A percentile compares a stretch with the other conserved stretches of the same genome.
Evolutionary conservation across 2,113 vertebrate species (phyloP).

Genomic region (Ammodytes dubius): DNA sequence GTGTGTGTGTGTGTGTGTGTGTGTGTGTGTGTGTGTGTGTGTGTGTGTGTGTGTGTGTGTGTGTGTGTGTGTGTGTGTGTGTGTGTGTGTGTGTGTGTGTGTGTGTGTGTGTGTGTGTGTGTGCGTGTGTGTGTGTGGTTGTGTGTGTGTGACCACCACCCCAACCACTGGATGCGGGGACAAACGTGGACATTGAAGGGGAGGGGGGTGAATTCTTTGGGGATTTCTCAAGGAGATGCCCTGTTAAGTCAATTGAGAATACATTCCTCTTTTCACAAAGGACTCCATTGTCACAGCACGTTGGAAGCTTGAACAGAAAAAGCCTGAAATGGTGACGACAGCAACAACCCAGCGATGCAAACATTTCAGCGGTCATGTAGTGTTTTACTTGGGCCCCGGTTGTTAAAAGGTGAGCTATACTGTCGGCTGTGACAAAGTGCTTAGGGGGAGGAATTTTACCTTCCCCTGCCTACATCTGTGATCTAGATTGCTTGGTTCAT

Average conservation of each 20-base stretch:
- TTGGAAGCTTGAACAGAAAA: slow-evolving; percentile 2
- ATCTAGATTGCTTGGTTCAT: slow-evolving; percentile 75
- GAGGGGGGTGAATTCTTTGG: background rate
- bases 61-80: too few relatives aligned
- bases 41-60: too few relatives aligned
- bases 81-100: too few relatives aligned
- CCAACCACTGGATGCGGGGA: slow-evolving; percentile 7
- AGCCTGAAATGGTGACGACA: slow-evolving; percentile 26
- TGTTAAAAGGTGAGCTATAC: slow-evolving; percentile 66
- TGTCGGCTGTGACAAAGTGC: slow-evolving; percentile 69
- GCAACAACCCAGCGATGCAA: slow-evolving; percentile 27
- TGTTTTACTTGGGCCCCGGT: slow-evolving; percentile 49
- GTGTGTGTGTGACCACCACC: slow-evolving; percentile 20
- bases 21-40: too few relatives aligned
- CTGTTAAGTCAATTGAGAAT: background rate
- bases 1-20: too few relatives aligned
- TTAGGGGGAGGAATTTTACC: slow-evolving; percentile 60
- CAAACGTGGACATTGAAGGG: slow-evolving; percentile 16
- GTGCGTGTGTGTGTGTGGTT: too few relatives aligned
- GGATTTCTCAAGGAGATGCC: slow-evolving; percentile 28
- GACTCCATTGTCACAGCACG: background rate
- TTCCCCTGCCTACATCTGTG: slow-evolving; percentile 61
- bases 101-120: background rate
- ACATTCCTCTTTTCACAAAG: slow-evolving; percentile 13
- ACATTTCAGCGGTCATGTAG: slow-evolving; percentile 30